These are phyloP conservation scores for Latrodectus geometricus DNA, from an alignment of 1,140 invertebrate species.

Conservation along the genomic window DNA sequence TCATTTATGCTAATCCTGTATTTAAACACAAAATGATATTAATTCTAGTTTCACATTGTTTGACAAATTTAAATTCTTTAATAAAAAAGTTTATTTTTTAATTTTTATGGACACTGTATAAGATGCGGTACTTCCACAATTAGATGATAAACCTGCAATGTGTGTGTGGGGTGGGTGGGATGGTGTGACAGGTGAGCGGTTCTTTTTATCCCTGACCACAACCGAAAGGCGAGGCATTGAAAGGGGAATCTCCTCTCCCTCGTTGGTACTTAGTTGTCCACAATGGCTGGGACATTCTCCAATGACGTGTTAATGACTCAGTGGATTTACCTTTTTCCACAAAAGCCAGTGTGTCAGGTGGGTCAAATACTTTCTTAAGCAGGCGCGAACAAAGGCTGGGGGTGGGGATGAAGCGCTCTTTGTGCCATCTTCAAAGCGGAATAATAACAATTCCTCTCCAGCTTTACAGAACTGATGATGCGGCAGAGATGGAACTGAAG, in stretches of 20 bases:
- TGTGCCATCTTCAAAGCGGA: constrained; percentile 9
- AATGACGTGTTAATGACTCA: constrained; percentile 57
- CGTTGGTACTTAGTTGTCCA: neutral
- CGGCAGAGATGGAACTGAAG: neutral
- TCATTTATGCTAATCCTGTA: too few species aligned
- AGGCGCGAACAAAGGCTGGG: constrained; percentile 1
- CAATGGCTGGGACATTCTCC: constrained; percentile 31
- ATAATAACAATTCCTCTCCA: constrained; percentile 27
- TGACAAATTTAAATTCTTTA: too few species aligned
- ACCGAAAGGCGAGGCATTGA: constrained; percentile 21
- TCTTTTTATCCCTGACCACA: constrained; percentile 18
- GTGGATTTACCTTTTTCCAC: constrained; percentile 27
- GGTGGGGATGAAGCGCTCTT: constrained; percentile 1
- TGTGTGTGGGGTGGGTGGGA: too few species aligned
- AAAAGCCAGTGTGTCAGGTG: constrained; percentile 43
- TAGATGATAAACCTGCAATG: too few species aligned
- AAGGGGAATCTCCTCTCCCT: neutral
- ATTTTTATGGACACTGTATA: too few species aligned
- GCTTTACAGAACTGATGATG: neutral
- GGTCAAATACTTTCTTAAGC: constrained; percentile 33
- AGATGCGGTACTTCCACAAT: too few species aligned
- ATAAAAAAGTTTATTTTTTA: too few species aligned
- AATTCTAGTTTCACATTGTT: too few species aligned
- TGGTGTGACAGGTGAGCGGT: neutral
- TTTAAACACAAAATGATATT: too few species aligned